Conservation (phyloP, 2,797 vertebrate genomes). For the Apogon talboti region DNA sequence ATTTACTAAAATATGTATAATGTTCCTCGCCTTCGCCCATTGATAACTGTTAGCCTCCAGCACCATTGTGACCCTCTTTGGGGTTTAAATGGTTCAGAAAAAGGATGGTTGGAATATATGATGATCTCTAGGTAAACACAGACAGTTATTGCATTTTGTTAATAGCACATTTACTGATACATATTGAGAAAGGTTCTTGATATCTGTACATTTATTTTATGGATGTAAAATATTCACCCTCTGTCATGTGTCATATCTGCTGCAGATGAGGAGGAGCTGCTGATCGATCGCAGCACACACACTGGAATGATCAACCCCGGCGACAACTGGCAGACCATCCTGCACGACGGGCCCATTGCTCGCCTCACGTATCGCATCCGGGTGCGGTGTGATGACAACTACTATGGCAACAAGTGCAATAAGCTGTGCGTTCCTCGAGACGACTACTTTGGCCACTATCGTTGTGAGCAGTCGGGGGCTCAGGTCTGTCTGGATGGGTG, state of each 20-base stretch:
- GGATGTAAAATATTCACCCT: background rate
- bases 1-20: no score
- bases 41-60: no score
- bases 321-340: conserved; percentile 89
- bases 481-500: conserved; percentile 95
- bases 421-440: conserved; percentile 93
- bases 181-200: no score
- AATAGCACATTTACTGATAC: no score
- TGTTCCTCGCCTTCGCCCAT: no score
- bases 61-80: no score
- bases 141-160: no score
- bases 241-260: background rate
- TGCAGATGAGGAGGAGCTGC: conserved; percentile 79
- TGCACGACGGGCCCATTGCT: conserved; percentile 88
- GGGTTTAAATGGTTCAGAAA: no score
- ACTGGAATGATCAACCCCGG: conserved; percentile 94
- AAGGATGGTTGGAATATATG: no score
- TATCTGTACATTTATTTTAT: no score
- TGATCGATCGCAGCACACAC: conserved; percentile 90
- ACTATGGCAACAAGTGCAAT: conserved; percentile 95
- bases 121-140: no score
- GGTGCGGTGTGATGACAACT: conserved; percentile 92
- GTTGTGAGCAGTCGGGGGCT: conserved; percentile 91
- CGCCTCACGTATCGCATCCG: conserved; percentile 89
- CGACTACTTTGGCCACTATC: conserved; percentile 96